Base-by-base conservation (phyloP, 2,113 vertebrate species). In the Acrocephalus kingi region DNA sequence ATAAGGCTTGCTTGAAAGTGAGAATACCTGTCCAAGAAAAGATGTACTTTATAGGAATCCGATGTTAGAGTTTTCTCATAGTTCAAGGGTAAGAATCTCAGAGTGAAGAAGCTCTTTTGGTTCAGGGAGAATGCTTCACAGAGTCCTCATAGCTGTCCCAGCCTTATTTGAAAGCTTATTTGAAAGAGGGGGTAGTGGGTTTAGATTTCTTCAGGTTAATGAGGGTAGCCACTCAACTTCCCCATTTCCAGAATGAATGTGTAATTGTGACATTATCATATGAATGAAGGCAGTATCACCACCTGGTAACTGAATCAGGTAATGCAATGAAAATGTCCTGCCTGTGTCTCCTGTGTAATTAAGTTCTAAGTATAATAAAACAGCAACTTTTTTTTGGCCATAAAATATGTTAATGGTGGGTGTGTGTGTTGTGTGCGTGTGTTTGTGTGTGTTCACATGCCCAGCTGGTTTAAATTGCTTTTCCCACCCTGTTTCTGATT, bases 231-330 rank as follows among this genome's bases (percentile, higher is more conserved):
- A 62, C 68, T 90, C 63, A 69, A 66, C n/a, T 89, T 83, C 67
- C 69, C 10, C 2, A 11, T 87, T 94, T 89, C 81, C 56, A 84
- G 48, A 63, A 91, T 55, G 81, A 87, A 73, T 87, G 69, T 46
- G 49, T 89, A 89, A 71, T 89, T 78, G 33, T 84, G 78, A 18
- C 62, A 95, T 95, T 96, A 93, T 84, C 92, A 89, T 95, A 78
- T 75, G 66, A 91, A 91, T 89, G 77, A 91, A 82, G 56, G 17
- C 21, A 45, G 61, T 78, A 19, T 75, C 64, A 87, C 14, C 39
- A 63, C 77, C 56, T 89, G 33, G 52, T 87, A 93, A 89, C 55
- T 87, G 81, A 89, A 87, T 35, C 72, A 72, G 48, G 39, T 89
- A 82, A 75, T 75, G 30, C 48, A 82, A 52, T 89, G 61, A 87